phyloP scores from a whole-genome alignment of 2,888 invertebrate genomes.

The Cepaea hortensis region DNA sequence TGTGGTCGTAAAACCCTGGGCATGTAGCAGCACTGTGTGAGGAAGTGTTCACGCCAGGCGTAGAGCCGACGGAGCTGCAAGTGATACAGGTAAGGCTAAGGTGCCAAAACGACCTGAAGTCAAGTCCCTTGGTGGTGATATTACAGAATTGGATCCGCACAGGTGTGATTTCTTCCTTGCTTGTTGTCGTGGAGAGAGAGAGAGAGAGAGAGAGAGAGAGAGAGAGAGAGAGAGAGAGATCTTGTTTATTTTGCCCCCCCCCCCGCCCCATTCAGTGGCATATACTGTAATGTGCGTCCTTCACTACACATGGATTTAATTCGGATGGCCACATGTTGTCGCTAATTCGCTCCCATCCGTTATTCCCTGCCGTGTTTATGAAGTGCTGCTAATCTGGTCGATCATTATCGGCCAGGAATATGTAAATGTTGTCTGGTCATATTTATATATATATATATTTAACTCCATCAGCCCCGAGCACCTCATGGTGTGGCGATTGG shows the following conservation, averaged over 20 bases:
- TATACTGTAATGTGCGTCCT: conserved; percentile 5
- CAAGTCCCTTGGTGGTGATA: conserved; percentile 15
- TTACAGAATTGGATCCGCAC: not conserved
- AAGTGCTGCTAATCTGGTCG: not conserved
- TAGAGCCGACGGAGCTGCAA: not conserved
- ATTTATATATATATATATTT: too few relatives aligned
- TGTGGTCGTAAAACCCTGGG: not conserved
- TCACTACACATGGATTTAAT: not conserved
- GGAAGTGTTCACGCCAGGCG: not conserved
- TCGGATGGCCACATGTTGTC: not conserved
- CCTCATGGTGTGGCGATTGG: too few relatives aligned
- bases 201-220: not conserved
- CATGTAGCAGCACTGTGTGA: conserved; percentile 1
- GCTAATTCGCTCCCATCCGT: conserved; percentile 26
- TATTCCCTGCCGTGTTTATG: not conserved
- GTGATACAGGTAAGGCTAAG: not conserved
- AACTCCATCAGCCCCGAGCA: too few relatives aligned
- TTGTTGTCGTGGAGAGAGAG: not conserved
- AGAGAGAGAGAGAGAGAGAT: not conserved
- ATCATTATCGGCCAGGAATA: not conserved
- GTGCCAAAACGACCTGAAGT: conserved; percentile 21
- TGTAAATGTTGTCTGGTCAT: too few relatives aligned
- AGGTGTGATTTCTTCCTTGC: conserved; percentile 21
- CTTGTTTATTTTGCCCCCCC: too few relatives aligned
- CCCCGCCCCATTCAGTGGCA: too few relatives aligned